These are phyloP conservation scores for Trematomus bernacchii DNA, from an alignment of 2,797 vertebrate genomes.

Conservation along the genomic window DNA sequence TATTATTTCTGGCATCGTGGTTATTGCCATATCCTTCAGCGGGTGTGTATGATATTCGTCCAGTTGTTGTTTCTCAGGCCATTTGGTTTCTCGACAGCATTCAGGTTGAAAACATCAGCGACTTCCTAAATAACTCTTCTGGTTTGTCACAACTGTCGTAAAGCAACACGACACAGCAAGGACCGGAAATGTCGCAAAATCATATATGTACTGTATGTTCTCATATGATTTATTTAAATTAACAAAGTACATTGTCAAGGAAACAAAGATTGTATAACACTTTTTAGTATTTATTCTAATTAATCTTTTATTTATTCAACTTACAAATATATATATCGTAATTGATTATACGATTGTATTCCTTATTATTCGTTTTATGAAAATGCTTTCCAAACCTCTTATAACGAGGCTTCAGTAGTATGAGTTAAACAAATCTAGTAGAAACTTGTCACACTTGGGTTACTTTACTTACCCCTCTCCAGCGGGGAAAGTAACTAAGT, in stretches of 20 bases:
- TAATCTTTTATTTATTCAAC: neutral
- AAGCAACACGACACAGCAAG: slow-evolving; percentile 36
- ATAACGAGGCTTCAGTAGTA: neutral
- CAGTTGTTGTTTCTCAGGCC: neutral
- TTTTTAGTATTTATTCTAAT: neutral
- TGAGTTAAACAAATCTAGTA: neutral
- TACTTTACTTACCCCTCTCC: neutral
- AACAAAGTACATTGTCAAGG: neutral
- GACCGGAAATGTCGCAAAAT: slow-evolving; percentile 75
- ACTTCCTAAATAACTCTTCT: slow-evolving; percentile 50
- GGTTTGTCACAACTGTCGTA: slow-evolving; percentile 69
- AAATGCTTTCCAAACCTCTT: neutral
- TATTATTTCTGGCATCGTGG: slow-evolving; percentile 48
- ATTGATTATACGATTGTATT: neutral
- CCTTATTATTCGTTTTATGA: neutral
- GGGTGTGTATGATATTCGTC: too few relatives aligned
- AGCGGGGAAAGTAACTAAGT: too few relatives aligned
- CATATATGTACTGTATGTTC: neutral
- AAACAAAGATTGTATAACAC: neutral
- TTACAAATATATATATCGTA: too few relatives aligned
- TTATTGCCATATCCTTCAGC: neutral
- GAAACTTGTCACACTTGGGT: neutral
- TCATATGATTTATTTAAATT: neutral
- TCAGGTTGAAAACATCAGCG: slow-evolving; percentile 3
- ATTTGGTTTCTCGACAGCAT: neutral